These are phyloP conservation scores for Sinosuthora webbiana DNA, from an alignment of 2,113 vertebrate genomes.

Conservation along the genomic window DNA sequence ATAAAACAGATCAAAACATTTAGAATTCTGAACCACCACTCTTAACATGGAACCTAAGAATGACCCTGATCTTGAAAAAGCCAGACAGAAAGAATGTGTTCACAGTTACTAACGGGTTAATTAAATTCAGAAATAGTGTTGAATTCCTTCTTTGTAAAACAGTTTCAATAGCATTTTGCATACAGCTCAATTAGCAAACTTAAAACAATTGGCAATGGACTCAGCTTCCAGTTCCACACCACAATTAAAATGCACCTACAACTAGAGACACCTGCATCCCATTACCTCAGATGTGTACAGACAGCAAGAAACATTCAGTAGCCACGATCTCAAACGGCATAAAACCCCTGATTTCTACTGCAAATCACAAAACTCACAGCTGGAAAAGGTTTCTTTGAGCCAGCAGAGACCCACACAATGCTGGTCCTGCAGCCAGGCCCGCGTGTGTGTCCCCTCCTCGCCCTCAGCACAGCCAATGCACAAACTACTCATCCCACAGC, in stretches of 20 bases:
- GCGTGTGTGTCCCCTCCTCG: rapidly evolving
- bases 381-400: neutral
- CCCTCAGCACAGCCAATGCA: neutral
- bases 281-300: neutral
- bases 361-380: neutral
- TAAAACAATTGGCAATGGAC: neutral
- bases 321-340: neutral
- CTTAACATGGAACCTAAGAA: neutral
- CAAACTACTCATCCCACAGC: neutral
- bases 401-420: rapidly evolving
- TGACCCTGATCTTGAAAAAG: neutral
- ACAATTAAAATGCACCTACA: neutral
- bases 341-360: neutral
- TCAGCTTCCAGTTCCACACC: neutral
- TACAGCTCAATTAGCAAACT: neutral
- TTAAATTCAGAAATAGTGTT: neutral
- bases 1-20: neutral
- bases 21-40: neutral
- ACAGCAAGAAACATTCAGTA: neutral
- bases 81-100: neutral
- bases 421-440: neutral
- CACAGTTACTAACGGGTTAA: neutral
- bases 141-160: neutral
- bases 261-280: neutral
- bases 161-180: neutral